A percentile compares a stretch with the other conserved stretches of the same genome.
Evolutionary conservation across 2,113 vertebrate species (phyloP).

Genomic region (Lepus europaeus): DNA sequence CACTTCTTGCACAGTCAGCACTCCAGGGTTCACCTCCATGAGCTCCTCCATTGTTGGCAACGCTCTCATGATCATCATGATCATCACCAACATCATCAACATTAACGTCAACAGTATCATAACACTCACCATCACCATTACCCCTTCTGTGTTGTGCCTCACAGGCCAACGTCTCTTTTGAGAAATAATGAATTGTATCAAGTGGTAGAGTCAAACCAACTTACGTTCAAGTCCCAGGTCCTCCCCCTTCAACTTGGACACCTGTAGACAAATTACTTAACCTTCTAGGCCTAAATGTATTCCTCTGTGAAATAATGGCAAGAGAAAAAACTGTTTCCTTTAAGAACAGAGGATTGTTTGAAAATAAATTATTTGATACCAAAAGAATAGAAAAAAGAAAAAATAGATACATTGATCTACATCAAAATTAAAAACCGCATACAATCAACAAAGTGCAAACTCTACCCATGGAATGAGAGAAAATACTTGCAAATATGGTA

Average conservation of each 20-base stretch:
- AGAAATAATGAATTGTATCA: not conserved
- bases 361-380: not conserved
- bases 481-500: not conserved
- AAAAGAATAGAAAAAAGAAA: not conserved
- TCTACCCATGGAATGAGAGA: not conserved
- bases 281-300: not conserved
- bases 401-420: not conserved
- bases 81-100: not conserved
- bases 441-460: not conserved
- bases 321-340: not conserved
- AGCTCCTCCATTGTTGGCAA: not conserved
- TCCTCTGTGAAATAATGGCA: not conserved
- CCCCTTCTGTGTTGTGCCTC: not conserved
- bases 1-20: not conserved
- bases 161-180: not conserved
- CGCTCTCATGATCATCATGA: not conserved
- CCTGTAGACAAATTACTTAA: not conserved
- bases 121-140: not conserved
- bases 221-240: no score
- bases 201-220: not conserved
- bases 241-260: no score
- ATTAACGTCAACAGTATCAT: not conserved
- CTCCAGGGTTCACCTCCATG: not conserved
- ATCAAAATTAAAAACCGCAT: not conserved
- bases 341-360: not conserved